These are phyloP conservation scores for Varanus salvator DNA, from an alignment of 2,113 vertebrate genomes.

Conservation along the genomic window DNA sequence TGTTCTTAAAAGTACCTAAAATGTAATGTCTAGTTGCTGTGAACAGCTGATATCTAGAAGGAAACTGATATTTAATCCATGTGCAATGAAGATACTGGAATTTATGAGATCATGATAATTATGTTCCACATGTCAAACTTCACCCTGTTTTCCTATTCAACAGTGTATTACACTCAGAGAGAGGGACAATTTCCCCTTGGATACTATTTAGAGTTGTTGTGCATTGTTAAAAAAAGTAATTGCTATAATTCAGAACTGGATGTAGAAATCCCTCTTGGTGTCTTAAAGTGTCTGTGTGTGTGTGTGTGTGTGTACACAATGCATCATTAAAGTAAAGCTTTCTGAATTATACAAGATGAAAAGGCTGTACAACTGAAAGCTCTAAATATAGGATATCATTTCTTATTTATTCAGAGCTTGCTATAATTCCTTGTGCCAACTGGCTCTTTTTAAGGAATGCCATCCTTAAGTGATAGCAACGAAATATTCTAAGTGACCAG, in stretches of 20 bases:
- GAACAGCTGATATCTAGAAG: slow-evolving; percentile 31
- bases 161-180: not conserved
- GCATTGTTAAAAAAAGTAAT: not conserved
- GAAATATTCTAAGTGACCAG: not conserved
- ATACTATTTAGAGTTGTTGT: not conserved
- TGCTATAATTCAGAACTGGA: not conserved
- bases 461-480: not conserved
- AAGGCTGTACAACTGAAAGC: not conserved
- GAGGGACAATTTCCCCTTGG: not conserved
- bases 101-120: slow-evolving; percentile 25
- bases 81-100: slow-evolving; percentile 32
- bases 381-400: not conserved
- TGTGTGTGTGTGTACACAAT: not conserved
- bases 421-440: not conserved
- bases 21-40: not conserved
- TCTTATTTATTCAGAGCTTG: slow-evolving; percentile 4
- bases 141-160: slow-evolving; percentile 9
- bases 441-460: not conserved
- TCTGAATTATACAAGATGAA: not conserved
- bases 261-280: not conserved
- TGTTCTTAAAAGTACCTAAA: slow-evolving; percentile 41
- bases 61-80: not conserved
- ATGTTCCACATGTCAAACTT: slow-evolving; percentile 45
- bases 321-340: not conserved
- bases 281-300: not conserved